A percentile compares a stretch with the other conserved stretches of the same genome.
These are phyloP conservation scores for Orthosia cruda DNA, from an alignment of 2,888 invertebrate genomes.

Conservation along the genomic window DNA sequence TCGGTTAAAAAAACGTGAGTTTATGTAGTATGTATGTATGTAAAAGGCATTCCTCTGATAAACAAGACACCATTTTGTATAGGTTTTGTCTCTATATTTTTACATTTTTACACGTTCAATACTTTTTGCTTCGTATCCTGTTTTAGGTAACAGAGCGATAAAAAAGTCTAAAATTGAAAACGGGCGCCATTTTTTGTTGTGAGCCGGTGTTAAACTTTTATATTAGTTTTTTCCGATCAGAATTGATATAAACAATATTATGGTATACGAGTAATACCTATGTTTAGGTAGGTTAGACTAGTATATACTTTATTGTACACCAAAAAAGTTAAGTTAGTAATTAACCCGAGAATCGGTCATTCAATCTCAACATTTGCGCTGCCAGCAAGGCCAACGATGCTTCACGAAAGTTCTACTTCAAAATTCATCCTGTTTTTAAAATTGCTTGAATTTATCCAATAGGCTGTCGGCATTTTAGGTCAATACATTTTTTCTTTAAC, in stretches of 20 bases:
- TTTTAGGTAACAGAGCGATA: slow-evolving; percentile 8
- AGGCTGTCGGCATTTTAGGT: too few species aligned
- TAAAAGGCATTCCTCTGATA: background rate
- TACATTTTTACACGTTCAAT: background rate
- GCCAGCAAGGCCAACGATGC: too few species aligned
- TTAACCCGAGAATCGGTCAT: too few species aligned
- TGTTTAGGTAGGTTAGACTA: background rate
- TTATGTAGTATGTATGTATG: too few species aligned
- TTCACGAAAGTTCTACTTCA: too few species aligned
- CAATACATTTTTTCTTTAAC: too few species aligned
- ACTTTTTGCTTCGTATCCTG: slow-evolving; percentile 26
- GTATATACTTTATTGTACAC: background rate
- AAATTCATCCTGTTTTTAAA: too few species aligned
- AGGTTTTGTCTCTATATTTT: background rate
- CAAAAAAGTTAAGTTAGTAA: background rate
- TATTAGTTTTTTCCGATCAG: slow-evolving; percentile 15
- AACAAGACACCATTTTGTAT: background rate
- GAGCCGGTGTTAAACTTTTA: slow-evolving; percentile 2
- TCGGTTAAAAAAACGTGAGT: too few species aligned
- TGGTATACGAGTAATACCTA: too few species aligned
- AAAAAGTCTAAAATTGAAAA: slow-evolving; percentile 26
- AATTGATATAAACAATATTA: background rate
- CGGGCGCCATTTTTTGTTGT: background rate
- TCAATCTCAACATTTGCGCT: too few species aligned
- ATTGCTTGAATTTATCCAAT: too few species aligned